Base-by-base conservation (phyloP, 1,140 invertebrate species). In the Bombus waltoni region DNA sequence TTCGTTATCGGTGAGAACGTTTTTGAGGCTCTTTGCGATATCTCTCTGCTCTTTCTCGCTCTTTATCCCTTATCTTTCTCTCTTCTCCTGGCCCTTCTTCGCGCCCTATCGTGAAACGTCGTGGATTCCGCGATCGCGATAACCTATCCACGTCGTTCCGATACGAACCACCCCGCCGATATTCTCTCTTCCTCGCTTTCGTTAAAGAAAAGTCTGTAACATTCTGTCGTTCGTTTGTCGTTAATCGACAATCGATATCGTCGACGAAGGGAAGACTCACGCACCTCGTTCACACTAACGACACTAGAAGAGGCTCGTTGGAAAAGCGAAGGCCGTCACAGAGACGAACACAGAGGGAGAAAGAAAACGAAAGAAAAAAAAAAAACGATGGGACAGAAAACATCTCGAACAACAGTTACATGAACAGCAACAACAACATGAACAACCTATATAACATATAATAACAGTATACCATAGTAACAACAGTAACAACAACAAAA, bases 331-430 rank as follows among this genome's bases (percentile, higher is more conserved):
- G 74, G n/a, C 59, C 32, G 68, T 72, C 62, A 83, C 44, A 80
- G 70, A 72, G 47, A 72, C 62, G 47, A 73, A 70, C 38, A 66
- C 59, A 77, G 28, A 74, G 53, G 66, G 65, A 59, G 53, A 75
- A 66, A 81, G 71, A 68, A 78, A 85, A 71, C 72, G 57, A 83
- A 75, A 86, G 40, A 57, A 70, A 75, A 68, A 72, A 77, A 78
- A 5, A 53, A n/a, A 79, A 71, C 57, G 84, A 85, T 85, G 85
- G 66, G 47, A 75, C 76, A 83, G 81, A 74, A 65, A 89, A 89
- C 88, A 89, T 71, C 85, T 66, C n/a, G 70, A 80, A 87, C 87
- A 87, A 89, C 65, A 72, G 76, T 73, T 35, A 88, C 88, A 87
- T 72, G 85, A 87, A 81, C 77, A 87, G 40, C 68, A n/a, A 74